Percentiles rank a stretch among this genome's conserved stretches.
Conservation (phyloP, 35 echinoderm and acorn worm species). For the Patiria miniata region DNA sequence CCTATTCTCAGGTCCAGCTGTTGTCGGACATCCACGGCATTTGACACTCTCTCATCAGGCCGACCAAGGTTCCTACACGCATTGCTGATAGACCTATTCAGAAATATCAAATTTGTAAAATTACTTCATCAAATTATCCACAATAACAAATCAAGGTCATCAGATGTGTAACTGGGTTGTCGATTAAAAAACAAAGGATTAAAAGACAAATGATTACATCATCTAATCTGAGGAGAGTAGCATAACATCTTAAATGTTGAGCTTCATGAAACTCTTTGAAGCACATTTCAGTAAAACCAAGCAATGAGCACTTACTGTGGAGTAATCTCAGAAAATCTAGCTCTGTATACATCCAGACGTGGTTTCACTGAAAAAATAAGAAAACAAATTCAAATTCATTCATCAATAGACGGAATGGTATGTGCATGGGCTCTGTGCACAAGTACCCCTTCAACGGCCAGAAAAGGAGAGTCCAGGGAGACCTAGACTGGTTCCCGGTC, state of each 20-base stretch:
- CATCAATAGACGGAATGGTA: no score
- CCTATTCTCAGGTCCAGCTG: constrained; percentile 93
- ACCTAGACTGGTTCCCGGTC: no score
- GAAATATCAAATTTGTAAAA: neutral
- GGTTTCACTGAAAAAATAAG: constrained; percentile 65
- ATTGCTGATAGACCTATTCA: constrained; percentile 74
- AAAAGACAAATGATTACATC: no score
- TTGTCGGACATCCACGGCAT: constrained; percentile 94
- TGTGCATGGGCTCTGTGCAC: no score
- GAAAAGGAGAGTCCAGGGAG: no score
- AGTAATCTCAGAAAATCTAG: constrained; percentile 98
- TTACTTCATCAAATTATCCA: no score
- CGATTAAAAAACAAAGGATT: neutral
- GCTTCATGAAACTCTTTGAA: no score
- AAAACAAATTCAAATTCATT: no score
- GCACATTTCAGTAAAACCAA: neutral
- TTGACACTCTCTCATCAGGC: constrained; percentile 71
- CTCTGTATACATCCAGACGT: constrained; percentile 85
- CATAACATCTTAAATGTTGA: no score
- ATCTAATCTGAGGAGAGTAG: neutral
- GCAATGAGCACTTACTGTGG: constrained; percentile 81
- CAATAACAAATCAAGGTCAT: no score
- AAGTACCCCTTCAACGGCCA: no score
- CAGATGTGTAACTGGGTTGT: no score
- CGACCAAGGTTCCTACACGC: constrained; percentile 71